phyloP scores from a whole-genome alignment of 2,888 invertebrate genomes.

The Onthophagus sagittarius region DNA sequence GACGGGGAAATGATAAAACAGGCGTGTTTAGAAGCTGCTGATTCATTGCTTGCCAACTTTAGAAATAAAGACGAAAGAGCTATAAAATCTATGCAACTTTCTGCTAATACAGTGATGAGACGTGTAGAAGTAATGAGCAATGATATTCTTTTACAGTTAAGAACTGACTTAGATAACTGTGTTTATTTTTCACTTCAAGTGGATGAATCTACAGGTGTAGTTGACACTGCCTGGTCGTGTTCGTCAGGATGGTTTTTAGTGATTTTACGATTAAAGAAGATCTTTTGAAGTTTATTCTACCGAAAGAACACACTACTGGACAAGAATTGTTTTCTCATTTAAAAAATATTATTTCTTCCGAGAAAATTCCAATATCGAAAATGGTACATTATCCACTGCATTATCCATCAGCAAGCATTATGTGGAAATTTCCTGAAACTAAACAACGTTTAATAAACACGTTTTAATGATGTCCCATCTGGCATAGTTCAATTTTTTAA shows the following conservation, averaged over 20 bases:
- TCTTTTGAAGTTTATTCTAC: slow-evolving; percentile 25
- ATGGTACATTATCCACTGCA: slow-evolving; percentile 24
- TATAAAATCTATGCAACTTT: neutral
- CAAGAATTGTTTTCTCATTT: slow-evolving; percentile 28
- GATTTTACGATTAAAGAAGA: slow-evolving; percentile 28
- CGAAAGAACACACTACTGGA: slow-evolving; percentile 25
- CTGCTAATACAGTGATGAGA: neutral
- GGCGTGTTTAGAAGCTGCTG: slow-evolving; percentile 20
- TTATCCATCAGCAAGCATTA: slow-evolving; percentile 25
- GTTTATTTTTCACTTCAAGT: too few relatives aligned
- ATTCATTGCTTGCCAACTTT: slow-evolving; percentile 26
- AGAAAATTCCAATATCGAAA: slow-evolving; percentile 26
- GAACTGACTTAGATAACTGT: slow-evolving; percentile 27
- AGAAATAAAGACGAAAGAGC: slow-evolving; percentile 22
- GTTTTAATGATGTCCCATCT: slow-evolving; percentile 14
- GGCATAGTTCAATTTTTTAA: slow-evolving; percentile 23
- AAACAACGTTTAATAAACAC: slow-evolving; percentile 16
- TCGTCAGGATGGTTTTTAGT: slow-evolving; percentile 26
- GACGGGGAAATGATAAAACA: slow-evolving; percentile 24
- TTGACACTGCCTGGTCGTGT: slow-evolving; percentile 25
- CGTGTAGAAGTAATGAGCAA: slow-evolving; percentile 6
- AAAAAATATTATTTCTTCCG: slow-evolving; percentile 21
- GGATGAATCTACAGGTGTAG: slow-evolving; percentile 26
- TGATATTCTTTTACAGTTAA: slow-evolving; percentile 18
- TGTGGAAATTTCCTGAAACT: slow-evolving; percentile 18